Base-by-base conservation (phyloP, 2,888 invertebrate species). In the Acanthoscelides obtectus region DNA sequence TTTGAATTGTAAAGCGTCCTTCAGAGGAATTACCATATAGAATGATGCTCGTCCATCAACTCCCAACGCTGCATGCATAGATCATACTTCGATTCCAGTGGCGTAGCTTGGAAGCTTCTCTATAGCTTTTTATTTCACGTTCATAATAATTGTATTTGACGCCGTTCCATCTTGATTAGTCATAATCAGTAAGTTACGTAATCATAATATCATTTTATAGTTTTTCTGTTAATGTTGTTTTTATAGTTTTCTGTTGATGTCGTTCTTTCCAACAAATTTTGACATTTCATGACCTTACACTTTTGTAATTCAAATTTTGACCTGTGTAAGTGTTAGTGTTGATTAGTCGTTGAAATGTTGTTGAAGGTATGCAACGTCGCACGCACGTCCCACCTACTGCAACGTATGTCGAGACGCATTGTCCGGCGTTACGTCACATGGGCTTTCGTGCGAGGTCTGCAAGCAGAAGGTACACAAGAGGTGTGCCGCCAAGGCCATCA, bases 401-500 rank as follows among this genome's bases (percentile, higher is more conserved):
- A 98, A 98, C 86, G 96, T 98, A 66, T 99, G 98, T 85, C 89
- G 96, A 73, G 98, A 98, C 83, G 95, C 96, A 20, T 90, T 98
- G 67, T 93, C 89, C 84, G 97, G 97, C 69, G 96, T 98, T 66
- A 97, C 97, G 0, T 97, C 97, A 76, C 97, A 97, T 84, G 98
- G 98, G 64, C 90, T 97, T 63, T 97, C 97, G 77, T 98, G 98
- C 86, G 98, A 98, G 87, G 94, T 98, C 64, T 98, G 98, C 90
- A 98, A 98, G 88, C 95, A 95, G 86, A 98, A 98, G 85, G 96
- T 96, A 74, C 98, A 99, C 87, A 98, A 98, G 86, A 88, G 95
- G 71, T 99, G 98, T 86, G 97, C 97, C 0, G 91, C 93, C 71
- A 94, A 96, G 81, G 96, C 98, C 71, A 93, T 94, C 81, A 94